Percentiles rank a stretch among this genome's conserved stretches.
Conservation (phyloP, 2,888 invertebrate genomes). For the Drosophila bunnanda region DNA sequence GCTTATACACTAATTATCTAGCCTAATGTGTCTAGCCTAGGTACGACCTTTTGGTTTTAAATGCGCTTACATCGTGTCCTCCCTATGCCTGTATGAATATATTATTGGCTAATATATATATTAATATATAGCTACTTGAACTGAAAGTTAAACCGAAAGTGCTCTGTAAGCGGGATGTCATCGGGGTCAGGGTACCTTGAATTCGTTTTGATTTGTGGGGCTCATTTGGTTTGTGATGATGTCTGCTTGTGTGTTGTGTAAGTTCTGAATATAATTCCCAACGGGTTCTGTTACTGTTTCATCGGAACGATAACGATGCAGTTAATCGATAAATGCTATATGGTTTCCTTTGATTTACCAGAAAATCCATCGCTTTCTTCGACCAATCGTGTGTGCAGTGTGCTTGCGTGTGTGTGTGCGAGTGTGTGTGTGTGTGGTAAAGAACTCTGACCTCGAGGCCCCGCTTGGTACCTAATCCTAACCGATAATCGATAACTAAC, state of each 20-base stretch:
- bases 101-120: constrained; percentile 1
- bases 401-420: constrained; percentile 14
- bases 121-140: neutral
- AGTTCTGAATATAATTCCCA: neutral
- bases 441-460: constrained; percentile 51
- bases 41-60: constrained; percentile 59
- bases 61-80: constrained; percentile 61
- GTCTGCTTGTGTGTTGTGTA: constrained; percentile 32
- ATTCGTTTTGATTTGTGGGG: constrained; percentile 58
- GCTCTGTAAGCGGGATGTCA: constrained; percentile 46
- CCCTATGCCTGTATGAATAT: neutral
- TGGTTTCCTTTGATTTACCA: neutral
- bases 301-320: neutral
- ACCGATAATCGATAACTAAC: constrained; percentile 26
- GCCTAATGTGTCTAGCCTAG: constrained; percentile 19
- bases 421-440: constrained; percentile 20
- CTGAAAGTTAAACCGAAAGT: constrained; percentile 32
- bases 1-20: constrained; percentile 1
- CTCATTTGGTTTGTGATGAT: constrained; percentile 54
- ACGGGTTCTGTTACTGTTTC: neutral
- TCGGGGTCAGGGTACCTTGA: constrained; percentile 53
- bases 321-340: constrained; percentile 2
- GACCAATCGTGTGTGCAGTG: constrained; percentile 7
- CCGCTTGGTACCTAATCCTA: constrained; percentile 43
- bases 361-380: constrained; percentile 3